Evolutionary conservation across 2,888 invertebrate species (phyloP), one percentile per base, ranked within the genome.

Genomic region (Euplagia quadripunctaria): DNA sequence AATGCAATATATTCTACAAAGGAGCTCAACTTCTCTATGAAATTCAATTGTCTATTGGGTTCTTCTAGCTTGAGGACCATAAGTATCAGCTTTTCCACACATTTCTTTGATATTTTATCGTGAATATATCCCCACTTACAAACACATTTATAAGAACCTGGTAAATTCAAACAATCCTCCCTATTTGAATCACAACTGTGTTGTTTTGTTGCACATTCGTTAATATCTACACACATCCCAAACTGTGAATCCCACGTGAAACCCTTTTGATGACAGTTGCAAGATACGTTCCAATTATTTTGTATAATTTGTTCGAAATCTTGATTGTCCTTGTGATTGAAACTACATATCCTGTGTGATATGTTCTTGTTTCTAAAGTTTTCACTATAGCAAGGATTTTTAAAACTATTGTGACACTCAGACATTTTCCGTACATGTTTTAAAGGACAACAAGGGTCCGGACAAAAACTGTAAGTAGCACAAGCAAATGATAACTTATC

Each of bases 391-490:
- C 97, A 97, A 17, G 97, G 97, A 90, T 97, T 97, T 31, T 82
- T 84, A 63, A 81, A 79, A 71, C 87, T 89, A 55, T 93, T 86
- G 85, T 91, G 89, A 85, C 97, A 97, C 68, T 94, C 89, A 14
- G 88, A 88, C 73, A 88, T 79, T 41, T 89, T 83, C 41, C 87
- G 82, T 16, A 96, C 86, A 82, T 96, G 94, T 82, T 94, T 96
- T 73, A 93, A 84, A 31, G 96, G 95, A 84, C 97, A 97, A 83
- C 97, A 97, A 11, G 96, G 96, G 87, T 97, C 97, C 11, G 97
- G 97, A 88, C 97, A 97, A 90, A 97, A 97, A 85, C 97, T 97
- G 84, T 97, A 97, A 77, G 93, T 85, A 14, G 97, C 97, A 87
- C 97, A 97, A 65, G 92, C 93, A 88, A 96, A 97, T 2, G 96